Percentiles rank a stretch among this genome's conserved stretches.
phyloP scores from a whole-genome alignment of 2,113 vertebrate genomes.

The Psammodynastes pulverulentus region DNA sequence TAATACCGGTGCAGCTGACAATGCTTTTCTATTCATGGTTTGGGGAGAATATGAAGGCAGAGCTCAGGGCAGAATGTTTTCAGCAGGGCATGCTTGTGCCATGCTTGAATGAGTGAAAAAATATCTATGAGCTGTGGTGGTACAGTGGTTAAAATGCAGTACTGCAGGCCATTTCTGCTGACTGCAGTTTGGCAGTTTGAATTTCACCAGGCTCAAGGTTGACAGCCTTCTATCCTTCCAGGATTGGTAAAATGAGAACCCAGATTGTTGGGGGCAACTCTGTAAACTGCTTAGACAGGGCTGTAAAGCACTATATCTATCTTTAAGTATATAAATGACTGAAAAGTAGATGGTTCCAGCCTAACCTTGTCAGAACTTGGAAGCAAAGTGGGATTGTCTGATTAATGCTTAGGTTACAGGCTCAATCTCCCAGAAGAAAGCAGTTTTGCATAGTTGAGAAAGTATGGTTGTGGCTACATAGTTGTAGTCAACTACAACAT shows the following conservation, averaged over 20 bases:
- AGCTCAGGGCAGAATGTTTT: not conserved
- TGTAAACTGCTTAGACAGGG: too few species aligned
- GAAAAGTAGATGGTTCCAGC: not conserved
- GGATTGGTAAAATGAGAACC: too few species aligned
- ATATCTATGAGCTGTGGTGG: too few species aligned
- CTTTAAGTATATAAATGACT: not conserved
- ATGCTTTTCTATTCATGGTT: not conserved
- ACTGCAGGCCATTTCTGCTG: too few species aligned
- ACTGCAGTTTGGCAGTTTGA: too few species aligned
- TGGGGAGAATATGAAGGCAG: not conserved
- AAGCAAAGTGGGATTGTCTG: not conserved
- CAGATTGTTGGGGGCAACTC: too few species aligned
- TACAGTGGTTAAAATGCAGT: too few species aligned
- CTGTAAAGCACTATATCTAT: too few species aligned
- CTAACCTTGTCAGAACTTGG: not conserved
- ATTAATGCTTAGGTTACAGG: not conserved
- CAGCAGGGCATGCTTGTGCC: not conserved
- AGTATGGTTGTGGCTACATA: not conserved
- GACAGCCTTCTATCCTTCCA: too few species aligned
- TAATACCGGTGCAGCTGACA: not conserved
- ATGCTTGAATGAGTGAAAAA: not conserved
- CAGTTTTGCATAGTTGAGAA: not conserved
- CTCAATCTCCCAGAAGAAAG: not conserved
- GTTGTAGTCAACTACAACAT: not conserved
- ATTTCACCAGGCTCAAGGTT: too few species aligned